Conservation (phyloP, 2,113 vertebrate species). For the Marcusenius ussheri region DNA sequence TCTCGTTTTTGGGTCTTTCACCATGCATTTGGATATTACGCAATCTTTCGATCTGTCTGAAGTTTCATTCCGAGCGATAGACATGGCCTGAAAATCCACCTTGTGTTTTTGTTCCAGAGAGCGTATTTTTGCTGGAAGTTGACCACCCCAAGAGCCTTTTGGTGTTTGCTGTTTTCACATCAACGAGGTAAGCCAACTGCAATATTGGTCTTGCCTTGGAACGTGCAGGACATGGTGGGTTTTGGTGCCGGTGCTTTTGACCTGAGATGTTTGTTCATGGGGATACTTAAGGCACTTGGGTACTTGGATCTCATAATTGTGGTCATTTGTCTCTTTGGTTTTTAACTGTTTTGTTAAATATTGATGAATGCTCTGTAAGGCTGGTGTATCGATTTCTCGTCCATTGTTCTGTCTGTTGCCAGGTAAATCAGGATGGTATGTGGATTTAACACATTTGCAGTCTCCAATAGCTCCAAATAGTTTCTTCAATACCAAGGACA, state of each 20-base stretch:
- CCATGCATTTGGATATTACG: background rate
- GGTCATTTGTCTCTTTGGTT: background rate
- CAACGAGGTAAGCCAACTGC: conserved; percentile 77
- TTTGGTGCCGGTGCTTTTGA: conserved; percentile 24
- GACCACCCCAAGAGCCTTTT: conserved; percentile 84
- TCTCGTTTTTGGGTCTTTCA: background rate
- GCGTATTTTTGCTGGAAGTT: conserved; percentile 87
- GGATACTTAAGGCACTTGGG: background rate
- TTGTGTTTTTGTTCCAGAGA: conserved; percentile 68
- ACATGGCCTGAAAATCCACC: background rate
- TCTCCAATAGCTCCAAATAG: background rate
- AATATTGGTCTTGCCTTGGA: conserved; percentile 34
- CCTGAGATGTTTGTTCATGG: background rate
- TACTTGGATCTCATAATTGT: background rate
- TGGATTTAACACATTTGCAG: background rate
- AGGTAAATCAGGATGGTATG: background rate
- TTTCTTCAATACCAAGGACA: background rate
- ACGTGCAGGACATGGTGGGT: conserved; percentile 9
- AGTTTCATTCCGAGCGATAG: background rate
- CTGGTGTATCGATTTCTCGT: background rate
- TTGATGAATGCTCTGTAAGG: background rate
- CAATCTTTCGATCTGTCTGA: background rate
- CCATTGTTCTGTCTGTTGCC: background rate
- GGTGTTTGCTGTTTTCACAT: conserved; percentile 91
- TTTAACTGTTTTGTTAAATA: background rate